Conservation (phyloP, 2,113 vertebrate genomes). For the Lichenostomus cassidix region DNA sequence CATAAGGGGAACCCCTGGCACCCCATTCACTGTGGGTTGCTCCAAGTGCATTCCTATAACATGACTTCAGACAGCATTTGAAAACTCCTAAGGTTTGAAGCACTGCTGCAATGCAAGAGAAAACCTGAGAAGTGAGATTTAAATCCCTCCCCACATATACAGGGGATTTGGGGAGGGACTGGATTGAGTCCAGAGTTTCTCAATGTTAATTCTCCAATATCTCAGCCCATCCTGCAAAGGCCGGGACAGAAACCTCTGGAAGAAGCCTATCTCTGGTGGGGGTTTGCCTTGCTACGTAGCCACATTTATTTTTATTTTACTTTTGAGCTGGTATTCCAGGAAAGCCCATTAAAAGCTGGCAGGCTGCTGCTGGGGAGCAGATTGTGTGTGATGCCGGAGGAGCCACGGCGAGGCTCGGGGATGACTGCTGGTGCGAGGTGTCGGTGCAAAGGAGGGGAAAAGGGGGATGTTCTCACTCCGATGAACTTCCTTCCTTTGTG, state of each 20-base stretch:
- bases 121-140: not conserved
- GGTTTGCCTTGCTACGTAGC: not conserved
- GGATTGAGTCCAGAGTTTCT: not conserved
- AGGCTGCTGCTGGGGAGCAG: not conserved
- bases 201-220: not conserved
- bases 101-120: not conserved
- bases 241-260: not conserved
- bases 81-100: not conserved
- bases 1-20: not conserved
- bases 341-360: slow-evolving; percentile 51
- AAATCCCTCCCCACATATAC: rapidly evolving
- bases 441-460: not conserved
- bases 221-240: not conserved
- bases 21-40: not conserved
- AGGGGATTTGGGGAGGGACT: not conserved
- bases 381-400: not conserved
- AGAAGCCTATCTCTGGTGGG: not conserved
- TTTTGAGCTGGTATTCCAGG: slow-evolving; percentile 45
- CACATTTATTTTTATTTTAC: not conserved
- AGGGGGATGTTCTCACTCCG: slow-evolving; percentile 40
- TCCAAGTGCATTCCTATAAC: rapidly evolving
- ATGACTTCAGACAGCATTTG: not conserved
- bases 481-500: slow-evolving; percentile 56
- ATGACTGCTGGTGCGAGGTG: slow-evolving; percentile 20
- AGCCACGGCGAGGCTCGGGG: not conserved